Conservation (phyloP, 2,113 vertebrate species). For the Scomber scombrus region DNA sequence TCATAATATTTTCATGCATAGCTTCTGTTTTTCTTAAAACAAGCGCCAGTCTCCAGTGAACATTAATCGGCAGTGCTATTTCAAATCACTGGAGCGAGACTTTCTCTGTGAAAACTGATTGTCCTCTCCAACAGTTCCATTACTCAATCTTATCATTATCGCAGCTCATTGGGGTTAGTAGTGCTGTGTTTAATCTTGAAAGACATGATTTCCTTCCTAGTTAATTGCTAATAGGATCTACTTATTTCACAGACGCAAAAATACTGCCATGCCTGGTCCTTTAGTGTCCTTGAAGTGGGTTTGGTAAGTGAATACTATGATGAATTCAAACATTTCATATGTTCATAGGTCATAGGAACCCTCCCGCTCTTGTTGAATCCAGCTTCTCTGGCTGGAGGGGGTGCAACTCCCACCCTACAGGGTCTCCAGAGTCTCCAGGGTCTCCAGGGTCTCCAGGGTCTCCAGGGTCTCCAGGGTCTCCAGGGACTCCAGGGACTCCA, state of each 20-base stretch:
- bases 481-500: slow-evolving; percentile 72
- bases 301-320: not conserved
- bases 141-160: slow-evolving; percentile 11
- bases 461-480: slow-evolving; percentile 72
- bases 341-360: slow-evolving; percentile 91
- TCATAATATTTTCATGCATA: slow-evolving; percentile 7
- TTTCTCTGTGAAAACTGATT: slow-evolving; percentile 28
- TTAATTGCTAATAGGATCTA: not conserved
- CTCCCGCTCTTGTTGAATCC: slow-evolving; percentile 92
- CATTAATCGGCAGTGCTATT: slow-evolving; percentile 30
- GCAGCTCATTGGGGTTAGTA: slow-evolving; percentile 14
- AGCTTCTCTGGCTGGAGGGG: slow-evolving; percentile 78
- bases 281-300: not conserved
- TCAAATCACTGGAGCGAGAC: slow-evolving; percentile 30
- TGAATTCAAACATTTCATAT: not conserved
- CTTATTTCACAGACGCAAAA: slow-evolving; percentile 3
- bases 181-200: slow-evolving; percentile 14
- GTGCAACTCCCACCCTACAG: slow-evolving; percentile 82
- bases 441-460: too few relatives aligned
- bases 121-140: slow-evolving; percentile 22
- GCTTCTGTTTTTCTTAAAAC: slow-evolving; percentile 4
- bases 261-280: not conserved
- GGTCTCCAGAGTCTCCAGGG: slow-evolving; percentile 88
- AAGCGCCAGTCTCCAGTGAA: slow-evolving; percentile 3
- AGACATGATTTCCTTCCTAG: slow-evolving; percentile 1